phyloP scores from a whole-genome alignment of 2,888 invertebrate genomes.

The Pherbina coryleti region DNA sequence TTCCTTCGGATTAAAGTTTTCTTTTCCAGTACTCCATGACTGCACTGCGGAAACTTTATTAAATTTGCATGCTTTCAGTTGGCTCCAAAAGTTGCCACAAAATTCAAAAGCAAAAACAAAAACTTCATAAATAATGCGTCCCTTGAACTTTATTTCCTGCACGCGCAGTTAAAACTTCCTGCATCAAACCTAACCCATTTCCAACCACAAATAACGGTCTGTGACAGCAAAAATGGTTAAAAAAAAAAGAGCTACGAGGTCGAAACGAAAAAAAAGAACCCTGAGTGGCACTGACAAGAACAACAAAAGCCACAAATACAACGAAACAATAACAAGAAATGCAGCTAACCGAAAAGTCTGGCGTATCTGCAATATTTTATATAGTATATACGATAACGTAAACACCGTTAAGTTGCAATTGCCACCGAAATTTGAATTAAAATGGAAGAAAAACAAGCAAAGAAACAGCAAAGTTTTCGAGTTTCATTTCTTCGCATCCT shows the following conservation, averaged over 20 bases:
- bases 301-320: neutral
- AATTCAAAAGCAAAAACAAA: neutral
- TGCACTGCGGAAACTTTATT: too few species aligned
- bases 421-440: neutral
- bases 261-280: neutral
- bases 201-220: neutral
- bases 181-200: neutral
- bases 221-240: neutral
- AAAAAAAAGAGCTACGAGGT: neutral
- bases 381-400: neutral
- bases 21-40: too few species aligned
- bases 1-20: too few species aligned
- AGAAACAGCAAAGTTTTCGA: slow-evolving; percentile 15
- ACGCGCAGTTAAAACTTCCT: slow-evolving; percentile 16
- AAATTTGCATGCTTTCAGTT: neutral
- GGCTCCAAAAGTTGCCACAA: neutral
- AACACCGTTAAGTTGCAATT: neutral
- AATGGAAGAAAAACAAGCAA: neutral
- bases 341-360: neutral
- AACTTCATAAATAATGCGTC: neutral
- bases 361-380: neutral
- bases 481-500: neutral
- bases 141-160: slow-evolving; percentile 27
- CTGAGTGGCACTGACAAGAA: neutral
- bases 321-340: neutral